A percentile compares a stretch with the other conserved stretches of the same genome.
Evolutionary conservation across 2,797 vertebrate genomes (phyloP).

Genomic region (Urosaurus nigricauda): DNA sequence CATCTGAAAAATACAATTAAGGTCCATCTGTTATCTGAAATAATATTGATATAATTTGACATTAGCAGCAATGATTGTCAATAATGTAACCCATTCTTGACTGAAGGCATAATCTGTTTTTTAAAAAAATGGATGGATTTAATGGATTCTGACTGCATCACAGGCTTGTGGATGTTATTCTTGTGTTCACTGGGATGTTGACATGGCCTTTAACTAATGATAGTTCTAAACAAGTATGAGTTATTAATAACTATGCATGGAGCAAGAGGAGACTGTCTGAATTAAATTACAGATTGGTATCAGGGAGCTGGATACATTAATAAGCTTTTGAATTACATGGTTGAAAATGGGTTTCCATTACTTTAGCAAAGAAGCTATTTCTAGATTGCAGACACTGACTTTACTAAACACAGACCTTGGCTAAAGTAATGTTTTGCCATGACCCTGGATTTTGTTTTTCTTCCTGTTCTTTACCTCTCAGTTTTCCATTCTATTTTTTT

Average conservation of each 20-base stretch:
- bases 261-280: neutral
- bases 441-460: neutral
- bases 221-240: neutral
- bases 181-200: neutral
- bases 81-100: conserved; percentile 9
- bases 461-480: neutral
- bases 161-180: neutral
- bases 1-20: conserved; percentile 8
- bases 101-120: conserved; percentile 23
- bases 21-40: conserved; percentile 14
- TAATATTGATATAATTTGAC: conserved; percentile 2
- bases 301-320: neutral
- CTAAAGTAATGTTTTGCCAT: neutral
- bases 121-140: conserved; percentile 2
- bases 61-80: conserved; percentile 12
- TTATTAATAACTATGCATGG: conserved; percentile 11
- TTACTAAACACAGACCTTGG: neutral
- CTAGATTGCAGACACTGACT: conserved; percentile 6
- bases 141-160: neutral
- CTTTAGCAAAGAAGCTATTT: conserved; percentile 26
- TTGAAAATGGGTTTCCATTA: conserved; percentile 10
- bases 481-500: neutral
- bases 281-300: neutral
- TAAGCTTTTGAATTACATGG: conserved; percentile 31
- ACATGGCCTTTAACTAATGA: neutral